These are phyloP conservation scores for Trematocara caparti DNA, from an alignment of 2,797 vertebrate species.

Conservation along the genomic window DNA sequence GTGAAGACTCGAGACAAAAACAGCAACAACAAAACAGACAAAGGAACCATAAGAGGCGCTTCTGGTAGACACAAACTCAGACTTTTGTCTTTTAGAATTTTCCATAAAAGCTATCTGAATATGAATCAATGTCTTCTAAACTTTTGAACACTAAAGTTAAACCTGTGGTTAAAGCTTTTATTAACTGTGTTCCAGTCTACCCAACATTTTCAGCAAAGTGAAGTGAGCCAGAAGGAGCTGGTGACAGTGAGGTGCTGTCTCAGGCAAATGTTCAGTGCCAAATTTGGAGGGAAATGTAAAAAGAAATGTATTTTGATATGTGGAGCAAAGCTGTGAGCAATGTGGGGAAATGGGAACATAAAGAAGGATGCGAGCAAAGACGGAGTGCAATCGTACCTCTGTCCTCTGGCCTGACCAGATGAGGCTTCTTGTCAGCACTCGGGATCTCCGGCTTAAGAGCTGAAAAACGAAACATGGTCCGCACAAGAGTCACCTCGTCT, in stretches of 20 bases:
- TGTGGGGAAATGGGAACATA: not conserved
- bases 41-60: not conserved
- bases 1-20: not conserved
- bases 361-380: not conserved
- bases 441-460: slow-evolving; percentile 85
- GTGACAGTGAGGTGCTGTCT: not conserved
- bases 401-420: slow-evolving; percentile 79
- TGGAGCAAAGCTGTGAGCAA: not conserved
- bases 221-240: not conserved
- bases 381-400: slow-evolving; percentile 76
- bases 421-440: slow-evolving; percentile 81
- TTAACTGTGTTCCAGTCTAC: not conserved
- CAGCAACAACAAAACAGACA: not conserved
- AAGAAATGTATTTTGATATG: not conserved
- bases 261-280: not conserved
- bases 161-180: not conserved
- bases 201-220: not conserved
- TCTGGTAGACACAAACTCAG: not conserved
- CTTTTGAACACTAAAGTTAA: not conserved
- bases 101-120: not conserved
- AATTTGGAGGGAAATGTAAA: not conserved
- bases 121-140: not conserved
- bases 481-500: not conserved
- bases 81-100: not conserved
- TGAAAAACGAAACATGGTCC: slow-evolving; percentile 73